Base-by-base conservation (phyloP, 2,888 invertebrate genomes). In the Netelia virgata region DNA sequence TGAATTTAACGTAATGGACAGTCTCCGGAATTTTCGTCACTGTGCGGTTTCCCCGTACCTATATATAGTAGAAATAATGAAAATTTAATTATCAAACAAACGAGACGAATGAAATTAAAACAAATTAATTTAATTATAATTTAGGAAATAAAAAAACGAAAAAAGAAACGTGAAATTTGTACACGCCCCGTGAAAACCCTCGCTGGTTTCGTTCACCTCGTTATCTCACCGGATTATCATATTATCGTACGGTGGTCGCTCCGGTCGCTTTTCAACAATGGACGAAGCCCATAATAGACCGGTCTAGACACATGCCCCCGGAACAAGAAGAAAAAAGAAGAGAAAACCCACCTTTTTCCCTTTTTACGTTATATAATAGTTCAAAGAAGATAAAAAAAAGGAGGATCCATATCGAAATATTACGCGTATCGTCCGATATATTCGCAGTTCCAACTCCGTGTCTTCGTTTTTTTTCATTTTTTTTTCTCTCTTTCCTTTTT, bases 241-340 rank as follows among this genome's bases (percentile, higher is more conserved):
- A 66, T 66, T 66, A 66, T 74, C 69, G 53, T 41, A 61, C 9
- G 59, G 61, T 36, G 81, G 74, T 74, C 74, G 69, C 69, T 74
- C 61, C 18, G 74, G 50, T 69, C 80, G 59, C 53, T 53, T 61
- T 28, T 23, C 61, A 80, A 80, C 80, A 69, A 69, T 69, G 78
- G 11, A 64, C 14, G n/a, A 57, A 47, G 43, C 20, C 63, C 57
- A 57, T 64, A 36, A 64, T 64, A 68, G 59, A 47, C 80, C 36
- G 59, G 36, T 68, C 68, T 74, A 41, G 69, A 53, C 57, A 36
- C 36, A 36, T 36, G 50, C 16, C 18, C 16, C 36, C 36, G 23
- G 9, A 66, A 66, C 36, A 6, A 36, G 36, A 6, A 36, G 36
- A 36, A 36, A 36, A 36, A 36, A 28, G 28, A n/a, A n/a, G n/a